phyloP scores from a whole-genome alignment of 2,888 invertebrate genomes.

The Ametastegia equiseti region DNA sequence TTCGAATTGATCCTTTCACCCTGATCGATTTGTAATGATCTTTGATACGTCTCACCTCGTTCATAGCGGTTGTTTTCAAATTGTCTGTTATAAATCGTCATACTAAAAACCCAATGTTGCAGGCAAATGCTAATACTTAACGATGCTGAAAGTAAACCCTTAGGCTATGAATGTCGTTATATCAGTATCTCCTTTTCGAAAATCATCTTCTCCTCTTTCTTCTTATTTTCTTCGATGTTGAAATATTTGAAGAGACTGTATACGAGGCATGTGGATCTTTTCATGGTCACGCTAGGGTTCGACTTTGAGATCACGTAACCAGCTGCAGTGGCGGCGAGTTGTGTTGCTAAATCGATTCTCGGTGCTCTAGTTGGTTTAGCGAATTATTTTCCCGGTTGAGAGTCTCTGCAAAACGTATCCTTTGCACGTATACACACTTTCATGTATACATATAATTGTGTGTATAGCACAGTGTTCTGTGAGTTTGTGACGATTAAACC shows the following conservation, averaged over 20 bases:
- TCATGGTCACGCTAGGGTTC: too few species aligned
- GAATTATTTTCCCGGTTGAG: slow-evolving; percentile 10
- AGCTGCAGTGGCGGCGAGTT: background rate
- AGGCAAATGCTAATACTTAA: too few species aligned
- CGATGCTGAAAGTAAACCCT: too few species aligned
- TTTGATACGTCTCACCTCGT: background rate
- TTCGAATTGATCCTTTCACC: slow-evolving; percentile 11
- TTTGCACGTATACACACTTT: background rate
- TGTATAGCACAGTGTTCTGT: slow-evolving; percentile 3
- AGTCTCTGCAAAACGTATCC: slow-evolving; percentile 25
- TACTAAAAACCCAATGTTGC: too few species aligned
- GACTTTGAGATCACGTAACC: background rate
- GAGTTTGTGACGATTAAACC: slow-evolving; percentile 35
- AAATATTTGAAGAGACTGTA: too few species aligned
- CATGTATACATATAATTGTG: background rate
- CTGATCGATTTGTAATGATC: too few species aligned
- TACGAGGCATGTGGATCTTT: too few species aligned
- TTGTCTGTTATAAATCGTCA: too few species aligned
- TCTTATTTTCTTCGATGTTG: too few species aligned
- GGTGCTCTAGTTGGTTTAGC: background rate
- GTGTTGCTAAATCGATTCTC: background rate
- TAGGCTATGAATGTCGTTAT: too few species aligned
- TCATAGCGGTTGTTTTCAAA: background rate
- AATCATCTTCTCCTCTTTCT: too few species aligned
- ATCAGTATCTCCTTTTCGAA: too few species aligned